Conservation (phyloP, 1,140 invertebrate genomes). For the Drosophila biarmipes region DNA sequence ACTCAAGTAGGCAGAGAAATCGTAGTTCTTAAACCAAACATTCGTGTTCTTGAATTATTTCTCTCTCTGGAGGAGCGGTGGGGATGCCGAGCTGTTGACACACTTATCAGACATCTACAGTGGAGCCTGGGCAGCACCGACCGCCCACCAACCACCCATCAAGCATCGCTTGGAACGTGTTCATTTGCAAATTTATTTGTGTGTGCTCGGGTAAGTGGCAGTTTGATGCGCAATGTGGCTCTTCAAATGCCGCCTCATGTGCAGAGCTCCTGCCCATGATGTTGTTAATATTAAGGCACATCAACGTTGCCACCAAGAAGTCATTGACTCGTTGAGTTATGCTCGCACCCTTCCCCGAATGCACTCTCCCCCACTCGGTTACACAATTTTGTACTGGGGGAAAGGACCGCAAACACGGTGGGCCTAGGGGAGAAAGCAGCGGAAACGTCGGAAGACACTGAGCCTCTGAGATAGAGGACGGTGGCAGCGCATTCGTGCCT, state of each 20-base stretch:
- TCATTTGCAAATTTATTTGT: slow-evolving; percentile 84
- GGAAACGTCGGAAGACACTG: slow-evolving; percentile 18
- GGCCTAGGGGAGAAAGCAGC: background rate
- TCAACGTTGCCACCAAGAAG: slow-evolving; percentile 84
- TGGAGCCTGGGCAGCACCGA: slow-evolving; percentile 12
- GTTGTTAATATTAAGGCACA: slow-evolving; percentile 84
- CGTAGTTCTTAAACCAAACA: background rate
- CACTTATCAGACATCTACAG: slow-evolving; percentile 71
- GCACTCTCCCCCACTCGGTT: slow-evolving; percentile 28
- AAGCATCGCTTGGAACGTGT: slow-evolving; percentile 74
- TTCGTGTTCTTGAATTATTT: background rate
- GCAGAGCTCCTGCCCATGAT: slow-evolving; percentile 49
- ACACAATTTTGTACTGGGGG: slow-evolving; percentile 37
- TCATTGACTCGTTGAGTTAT: slow-evolving; percentile 84
- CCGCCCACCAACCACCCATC: slow-evolving; percentile 16
- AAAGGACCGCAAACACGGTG: slow-evolving; percentile 23
- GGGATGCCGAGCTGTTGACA: slow-evolving; percentile 68
- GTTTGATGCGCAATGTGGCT: slow-evolving; percentile 81
- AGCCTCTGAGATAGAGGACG: slow-evolving; percentile 28
- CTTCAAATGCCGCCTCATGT: slow-evolving; percentile 70
- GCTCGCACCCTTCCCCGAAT: slow-evolving; percentile 46
- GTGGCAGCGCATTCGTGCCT: slow-evolving; percentile 74
- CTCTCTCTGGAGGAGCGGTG: slow-evolving; percentile 8
- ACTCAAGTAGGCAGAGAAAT: background rate
- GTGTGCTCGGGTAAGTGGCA: slow-evolving; percentile 76